Evolutionary conservation across 2,888 invertebrate genomes (phyloP).

Genomic region (Agapostemon virescens): DNA sequence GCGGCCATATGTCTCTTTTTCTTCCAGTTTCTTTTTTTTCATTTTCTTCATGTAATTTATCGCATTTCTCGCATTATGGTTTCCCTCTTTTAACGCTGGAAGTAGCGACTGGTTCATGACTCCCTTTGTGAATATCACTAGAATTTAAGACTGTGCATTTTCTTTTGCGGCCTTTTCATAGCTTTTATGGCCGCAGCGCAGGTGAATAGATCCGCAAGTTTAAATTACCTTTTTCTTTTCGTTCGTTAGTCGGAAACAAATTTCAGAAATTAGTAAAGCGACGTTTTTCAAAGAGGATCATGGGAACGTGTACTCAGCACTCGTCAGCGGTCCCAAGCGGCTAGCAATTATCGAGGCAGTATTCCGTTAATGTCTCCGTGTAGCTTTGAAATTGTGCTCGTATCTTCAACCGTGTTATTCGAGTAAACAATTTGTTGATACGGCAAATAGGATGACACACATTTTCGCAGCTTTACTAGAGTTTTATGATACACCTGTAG

Average conservation of each 20-base stretch:
- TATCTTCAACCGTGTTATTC: no score
- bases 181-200: neutral
- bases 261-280: neutral
- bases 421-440: neutral
- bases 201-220: neutral
- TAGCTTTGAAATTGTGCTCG: neutral
- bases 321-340: neutral
- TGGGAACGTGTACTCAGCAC: neutral
- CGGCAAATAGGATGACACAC: neutral
- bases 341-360: neutral
- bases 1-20: neutral
- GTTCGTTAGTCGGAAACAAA: neutral
- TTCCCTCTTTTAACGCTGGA: neutral
- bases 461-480: neutral
- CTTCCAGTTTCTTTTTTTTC: neutral
- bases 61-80: neutral
- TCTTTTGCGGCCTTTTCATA: neutral
- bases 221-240: neutral
- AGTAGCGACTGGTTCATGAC: neutral
- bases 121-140: neutral
- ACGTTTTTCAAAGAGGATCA: neutral
- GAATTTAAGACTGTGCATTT: constrained; percentile 6
- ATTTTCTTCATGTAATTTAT: neutral
- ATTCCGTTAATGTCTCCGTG: neutral
- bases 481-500: no score